Evolutionary conservation across 2,888 invertebrate genomes (phyloP), one percentile per base, ranked within the genome.

Genomic region (Melanophora roralis): DNA sequence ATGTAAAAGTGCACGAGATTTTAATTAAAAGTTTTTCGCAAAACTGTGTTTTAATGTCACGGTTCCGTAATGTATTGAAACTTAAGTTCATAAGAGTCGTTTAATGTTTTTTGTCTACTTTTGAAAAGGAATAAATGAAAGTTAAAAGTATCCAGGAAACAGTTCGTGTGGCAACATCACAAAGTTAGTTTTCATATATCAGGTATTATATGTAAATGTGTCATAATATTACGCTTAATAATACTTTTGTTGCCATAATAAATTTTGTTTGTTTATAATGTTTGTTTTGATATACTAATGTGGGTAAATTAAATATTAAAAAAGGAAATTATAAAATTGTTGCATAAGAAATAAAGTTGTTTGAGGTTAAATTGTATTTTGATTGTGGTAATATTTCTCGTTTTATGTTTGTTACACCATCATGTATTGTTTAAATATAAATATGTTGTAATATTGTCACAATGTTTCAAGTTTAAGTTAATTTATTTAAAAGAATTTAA

Each of bases 1-100:
- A 60, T 60, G 53, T 21, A 47, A 74, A 38, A 65, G 65, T 53
- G 12, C 49, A 71, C 23, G 69, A 69, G 59, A 53, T 65, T 65
- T 75, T 79, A 69, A 75, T 75, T 79, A 79, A 79, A 79, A 79
- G 47, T 74, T 75, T 75, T 47, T 40, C 64, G 40, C n/a, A 16
- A 6, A 64, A 73, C 38, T 59, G 43, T 71, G 68, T 67, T 72
- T 72, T 69, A 75, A 67, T 67, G 79, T 71, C 74, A 75, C 53
- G 23, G 23, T 62, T 9, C 16, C 51, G 62, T 43, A 53, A 72
- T 55, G 27, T 72, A 34, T 38, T 72, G 64, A 72, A 47, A 57
- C 40, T 53, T 45, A 51, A 78, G 49, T 68, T 55, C 68, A 76
- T 55, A 53, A 62, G 34, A 27, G 45, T 2, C 9, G 38, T 8